Evolutionary conservation across 1,140 invertebrate genomes (phyloP).

Genomic region (Meloidogyne floridensis): DNA sequence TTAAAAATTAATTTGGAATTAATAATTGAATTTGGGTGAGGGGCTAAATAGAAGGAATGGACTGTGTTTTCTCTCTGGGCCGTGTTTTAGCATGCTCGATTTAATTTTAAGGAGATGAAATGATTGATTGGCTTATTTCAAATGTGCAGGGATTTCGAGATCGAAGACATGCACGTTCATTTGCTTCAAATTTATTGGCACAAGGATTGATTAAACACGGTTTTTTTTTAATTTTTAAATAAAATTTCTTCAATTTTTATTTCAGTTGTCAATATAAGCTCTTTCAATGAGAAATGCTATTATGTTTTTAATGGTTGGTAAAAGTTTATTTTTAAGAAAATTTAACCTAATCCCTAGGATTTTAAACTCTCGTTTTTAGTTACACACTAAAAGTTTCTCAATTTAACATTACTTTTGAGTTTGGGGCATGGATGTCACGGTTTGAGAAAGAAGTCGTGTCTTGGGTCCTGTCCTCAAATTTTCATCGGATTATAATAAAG

Average conservation of each 20-base stretch:
- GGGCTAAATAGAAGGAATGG: too few species aligned
- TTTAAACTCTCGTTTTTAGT: too few species aligned
- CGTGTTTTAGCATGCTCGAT: too few species aligned
- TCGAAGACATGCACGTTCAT: conserved; percentile 88
- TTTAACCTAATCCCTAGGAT: background rate
- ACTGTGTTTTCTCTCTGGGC: too few species aligned
- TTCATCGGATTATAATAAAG: too few species aligned
- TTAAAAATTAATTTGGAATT: background rate
- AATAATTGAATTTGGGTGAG: conserved; percentile 26
- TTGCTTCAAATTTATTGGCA: conserved; percentile 90
- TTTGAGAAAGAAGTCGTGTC: too few species aligned
- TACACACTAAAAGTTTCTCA: background rate
- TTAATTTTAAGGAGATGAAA: conserved; percentile 29
- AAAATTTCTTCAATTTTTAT: background rate
- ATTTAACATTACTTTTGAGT: background rate
- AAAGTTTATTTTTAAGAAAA: background rate
- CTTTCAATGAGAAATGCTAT: conserved; percentile 98
- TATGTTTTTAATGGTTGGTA: conserved; percentile 77
- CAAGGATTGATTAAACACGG: conserved; percentile 88
- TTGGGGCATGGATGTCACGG: too few species aligned
- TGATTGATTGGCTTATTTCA: conserved; percentile 42
- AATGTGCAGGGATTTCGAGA: conserved; percentile 74
- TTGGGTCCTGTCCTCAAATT: too few species aligned
- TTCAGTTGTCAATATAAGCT: conserved; percentile 90
- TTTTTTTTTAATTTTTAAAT: background rate